Conservation (phyloP, 2,113 vertebrate species). For the Chamaea fasciata region DNA sequence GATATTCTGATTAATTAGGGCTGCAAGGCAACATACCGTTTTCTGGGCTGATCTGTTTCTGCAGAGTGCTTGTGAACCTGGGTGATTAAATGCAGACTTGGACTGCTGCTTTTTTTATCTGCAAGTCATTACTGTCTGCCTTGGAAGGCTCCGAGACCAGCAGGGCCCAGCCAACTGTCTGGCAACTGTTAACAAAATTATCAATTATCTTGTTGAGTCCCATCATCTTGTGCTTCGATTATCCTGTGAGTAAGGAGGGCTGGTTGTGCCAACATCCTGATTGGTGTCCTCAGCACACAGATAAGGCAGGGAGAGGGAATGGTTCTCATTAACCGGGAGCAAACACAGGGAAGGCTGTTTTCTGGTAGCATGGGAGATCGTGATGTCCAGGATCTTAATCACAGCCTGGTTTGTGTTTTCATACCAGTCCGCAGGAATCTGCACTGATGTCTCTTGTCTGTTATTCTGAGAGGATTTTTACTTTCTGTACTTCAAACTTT, state of each 20-base stretch:
- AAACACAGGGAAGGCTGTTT: neutral
- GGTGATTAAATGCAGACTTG: neutral
- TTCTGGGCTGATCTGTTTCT: neutral
- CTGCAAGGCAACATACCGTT: neutral
- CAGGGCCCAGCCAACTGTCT: constrained; percentile 9
- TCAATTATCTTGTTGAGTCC: neutral
- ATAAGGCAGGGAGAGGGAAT: neutral
- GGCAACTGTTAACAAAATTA: neutral
- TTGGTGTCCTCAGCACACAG: neutral
- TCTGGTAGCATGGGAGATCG: accelerated
- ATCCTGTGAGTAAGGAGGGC: neutral
- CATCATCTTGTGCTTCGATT: neutral
- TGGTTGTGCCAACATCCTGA: neutral
- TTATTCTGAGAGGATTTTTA: neutral
- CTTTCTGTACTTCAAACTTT: neutral
- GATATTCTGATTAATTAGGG: neutral
- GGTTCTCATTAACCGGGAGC: neutral
- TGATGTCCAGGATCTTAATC: neutral
- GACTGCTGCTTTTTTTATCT: neutral
- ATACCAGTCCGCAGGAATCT: neutral
- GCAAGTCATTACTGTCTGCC: neutral
- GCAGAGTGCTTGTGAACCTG: neutral
- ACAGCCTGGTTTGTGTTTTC: neutral
- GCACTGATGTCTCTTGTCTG: neutral
- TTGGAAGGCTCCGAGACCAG: neutral